Conservation (phyloP, 2,113 vertebrate genomes). For the Oreochromis aureus region DNA sequence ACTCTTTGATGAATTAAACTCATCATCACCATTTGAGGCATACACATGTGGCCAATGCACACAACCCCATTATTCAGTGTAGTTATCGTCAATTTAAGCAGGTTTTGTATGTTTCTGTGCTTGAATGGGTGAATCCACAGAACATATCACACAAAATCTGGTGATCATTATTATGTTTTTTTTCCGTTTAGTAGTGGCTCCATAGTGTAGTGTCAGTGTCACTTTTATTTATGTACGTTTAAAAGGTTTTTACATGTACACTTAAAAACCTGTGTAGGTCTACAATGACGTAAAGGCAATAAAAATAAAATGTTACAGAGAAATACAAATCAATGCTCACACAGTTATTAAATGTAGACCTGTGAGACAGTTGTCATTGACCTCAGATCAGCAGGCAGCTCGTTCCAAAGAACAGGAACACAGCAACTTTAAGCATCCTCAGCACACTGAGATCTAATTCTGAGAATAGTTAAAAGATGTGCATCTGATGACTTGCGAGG, state of each 20-base stretch:
- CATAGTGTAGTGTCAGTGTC: not conserved
- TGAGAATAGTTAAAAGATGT: not conserved
- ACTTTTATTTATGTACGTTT: not conserved
- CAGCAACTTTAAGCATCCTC: not conserved
- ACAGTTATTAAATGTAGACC: not conserved
- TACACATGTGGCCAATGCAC: not conserved
- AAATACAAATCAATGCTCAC: not conserved
- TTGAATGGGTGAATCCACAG: not conserved
- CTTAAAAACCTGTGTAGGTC: not conserved
- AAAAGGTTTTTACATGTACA: not conserved
- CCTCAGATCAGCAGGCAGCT: not conserved
- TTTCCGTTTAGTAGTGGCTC: not conserved
- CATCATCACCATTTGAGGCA: not conserved
- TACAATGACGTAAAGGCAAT: not conserved
- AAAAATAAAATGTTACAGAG: not conserved
- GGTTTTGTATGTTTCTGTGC: not conserved
- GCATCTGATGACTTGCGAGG: not conserved
- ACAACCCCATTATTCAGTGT: not conserved
- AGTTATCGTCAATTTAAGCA: not conserved
- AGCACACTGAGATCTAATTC: not conserved
- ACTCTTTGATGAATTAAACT: not conserved
- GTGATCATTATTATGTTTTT: rapidly evolving
- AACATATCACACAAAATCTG: not conserved
- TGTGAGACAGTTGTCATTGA: not conserved
- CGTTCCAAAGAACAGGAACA: not conserved